Base-by-base conservation (phyloP, 1,140 invertebrate genomes). In the Drosophila asahinai region DNA sequence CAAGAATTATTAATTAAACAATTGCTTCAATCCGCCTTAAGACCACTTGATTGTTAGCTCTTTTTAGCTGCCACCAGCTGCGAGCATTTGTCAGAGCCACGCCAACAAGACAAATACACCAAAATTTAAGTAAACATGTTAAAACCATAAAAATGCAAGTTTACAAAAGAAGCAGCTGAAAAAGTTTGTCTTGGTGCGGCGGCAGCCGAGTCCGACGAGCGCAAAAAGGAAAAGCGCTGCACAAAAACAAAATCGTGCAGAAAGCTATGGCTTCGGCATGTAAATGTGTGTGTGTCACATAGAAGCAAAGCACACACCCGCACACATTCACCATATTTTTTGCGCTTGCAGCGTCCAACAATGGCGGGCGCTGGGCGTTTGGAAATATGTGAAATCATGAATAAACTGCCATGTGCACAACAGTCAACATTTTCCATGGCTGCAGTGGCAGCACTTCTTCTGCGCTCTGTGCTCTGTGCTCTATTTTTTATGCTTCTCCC, bases 381-480 rank as follows among this genome's bases (percentile, higher is more conserved):
- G 33, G 55, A 90, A 86, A 90, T 90, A 90, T 90, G 86, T 90
- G 86, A 90, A 90, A 90, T 90, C 86, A 90, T 90, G 86, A 90
- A 90, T 90, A 90, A 90, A 90, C 86, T 90, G 86, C 86, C 86
- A 90, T 90, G 86, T 90, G 86, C 86, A 90, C 80, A 90, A 68
- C 86, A 81, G 84, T 89, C 81, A 89, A 78, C 70, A 83, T 83
- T 77, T 77, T 60, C 47, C 63, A 43, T 60, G 36, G 59, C 77
- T 57, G 64, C 77, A 40, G 42, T 33, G 43, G 40, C 64, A 47
- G 71, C 68, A 77, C 19, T 67, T 36, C 47, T 70, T 52, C 62
- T 65, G 7, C 15, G 12, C 49, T 30, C 6, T 33, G 25, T n/a
- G 15, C 30, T 9, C 25, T 12, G 3, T 40, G 47, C 57, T 62